Evolutionary conservation across 2,797 vertebrate genomes (phyloP).

Genomic region (Enteromius paludinosus): DNA sequence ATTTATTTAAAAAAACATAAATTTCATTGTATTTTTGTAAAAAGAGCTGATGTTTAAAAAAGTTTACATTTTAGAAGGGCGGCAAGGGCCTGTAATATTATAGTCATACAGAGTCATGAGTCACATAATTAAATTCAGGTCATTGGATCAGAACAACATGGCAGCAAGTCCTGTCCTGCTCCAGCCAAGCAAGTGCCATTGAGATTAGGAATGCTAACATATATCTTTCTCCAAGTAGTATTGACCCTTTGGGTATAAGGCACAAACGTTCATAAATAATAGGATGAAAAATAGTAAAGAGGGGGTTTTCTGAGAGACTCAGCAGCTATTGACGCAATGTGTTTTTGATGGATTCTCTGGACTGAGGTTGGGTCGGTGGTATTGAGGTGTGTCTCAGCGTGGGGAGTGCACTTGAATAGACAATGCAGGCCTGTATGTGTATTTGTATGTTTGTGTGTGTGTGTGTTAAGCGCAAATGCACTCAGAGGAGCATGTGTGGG

Average conservation of each 20-base stretch:
- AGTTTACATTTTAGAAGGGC: neutral
- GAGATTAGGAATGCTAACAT: neutral
- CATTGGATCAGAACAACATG: slow-evolving; percentile 9
- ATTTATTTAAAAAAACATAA: too few relatives aligned
- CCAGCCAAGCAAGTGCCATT: slow-evolving; percentile 29
- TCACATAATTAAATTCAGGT: slow-evolving; percentile 3
- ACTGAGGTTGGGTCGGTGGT: slow-evolving; percentile 37
- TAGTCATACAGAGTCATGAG: neutral
- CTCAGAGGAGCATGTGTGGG: slow-evolving; percentile 65
- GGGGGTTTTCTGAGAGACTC: neutral
- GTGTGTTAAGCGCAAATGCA: slow-evolving; percentile 38
- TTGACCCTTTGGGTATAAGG: neutral
- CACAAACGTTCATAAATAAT: neutral
- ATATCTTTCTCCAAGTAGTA: neutral
- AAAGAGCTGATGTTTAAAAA: neutral
- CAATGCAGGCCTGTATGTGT: slow-evolving; percentile 68
- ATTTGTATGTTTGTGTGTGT: slow-evolving; percentile 13
- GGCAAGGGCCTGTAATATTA: neutral
- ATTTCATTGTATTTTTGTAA: too few relatives aligned
- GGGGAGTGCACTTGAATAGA: slow-evolving; percentile 57
- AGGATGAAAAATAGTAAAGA: slow-evolving; percentile 11
- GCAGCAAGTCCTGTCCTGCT: neutral
- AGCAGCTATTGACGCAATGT: slow-evolving; percentile 35
- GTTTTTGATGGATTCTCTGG: slow-evolving; percentile 37
- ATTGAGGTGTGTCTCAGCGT: slow-evolving; percentile 56